phyloP scores from a whole-genome alignment of 2,113 vertebrate genomes.

The Taxidea taxus region DNA sequence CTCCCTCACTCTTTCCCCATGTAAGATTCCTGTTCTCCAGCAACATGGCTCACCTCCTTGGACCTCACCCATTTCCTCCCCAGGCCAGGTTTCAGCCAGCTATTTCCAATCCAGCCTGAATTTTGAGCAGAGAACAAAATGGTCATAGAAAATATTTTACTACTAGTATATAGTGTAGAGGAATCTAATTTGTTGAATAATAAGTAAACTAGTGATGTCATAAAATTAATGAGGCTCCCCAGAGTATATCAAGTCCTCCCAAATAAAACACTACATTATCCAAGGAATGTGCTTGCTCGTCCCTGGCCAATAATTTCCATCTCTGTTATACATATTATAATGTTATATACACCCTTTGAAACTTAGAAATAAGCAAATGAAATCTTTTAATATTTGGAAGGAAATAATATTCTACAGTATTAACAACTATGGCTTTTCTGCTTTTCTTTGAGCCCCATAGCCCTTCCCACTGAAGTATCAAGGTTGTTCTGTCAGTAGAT shows the following conservation, averaged over 20 bases:
- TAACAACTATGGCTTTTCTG: not conserved
- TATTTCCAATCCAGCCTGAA: not conserved
- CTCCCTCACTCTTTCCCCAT: not conserved
- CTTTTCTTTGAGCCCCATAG: not conserved
- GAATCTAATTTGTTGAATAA: constrained; percentile 53
- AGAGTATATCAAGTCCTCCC: constrained; percentile 42
- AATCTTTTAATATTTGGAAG: not conserved
- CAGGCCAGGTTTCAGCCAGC: not conserved
- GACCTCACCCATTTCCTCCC: not conserved
- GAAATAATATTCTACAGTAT: not conserved
- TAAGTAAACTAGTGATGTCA: constrained; percentile 54
- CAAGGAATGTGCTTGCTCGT: not conserved
- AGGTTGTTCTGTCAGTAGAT: not conserved
- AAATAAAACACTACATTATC: constrained; percentile 43
- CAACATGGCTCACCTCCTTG: not conserved
- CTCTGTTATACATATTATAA: not conserved
- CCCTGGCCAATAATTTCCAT: not conserved
- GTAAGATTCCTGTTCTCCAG: not conserved
- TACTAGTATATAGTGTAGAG: constrained; percentile 5
- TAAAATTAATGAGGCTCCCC: constrained; percentile 58
- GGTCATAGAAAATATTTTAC: not conserved
- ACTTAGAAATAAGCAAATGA: constrained; percentile 2
- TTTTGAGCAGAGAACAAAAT: not conserved
- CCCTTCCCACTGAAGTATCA: not conserved
- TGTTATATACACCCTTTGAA: not conserved